Evolutionary conservation across 2,888 invertebrate genomes (phyloP), one percentile per base, ranked within the genome.

Genomic region (Drosophila demipolita): DNA sequence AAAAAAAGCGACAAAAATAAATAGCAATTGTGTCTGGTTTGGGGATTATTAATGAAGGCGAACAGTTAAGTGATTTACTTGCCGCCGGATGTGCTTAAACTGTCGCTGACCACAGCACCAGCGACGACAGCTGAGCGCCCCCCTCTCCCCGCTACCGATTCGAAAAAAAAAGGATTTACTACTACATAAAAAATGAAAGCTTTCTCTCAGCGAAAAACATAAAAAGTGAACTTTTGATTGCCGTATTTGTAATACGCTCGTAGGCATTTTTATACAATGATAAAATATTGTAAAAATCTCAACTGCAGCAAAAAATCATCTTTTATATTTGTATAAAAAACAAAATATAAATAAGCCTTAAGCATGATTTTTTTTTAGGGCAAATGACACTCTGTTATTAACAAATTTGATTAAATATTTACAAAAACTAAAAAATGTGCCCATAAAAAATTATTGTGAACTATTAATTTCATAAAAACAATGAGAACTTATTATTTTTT

Each of bases 21-120:
- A 57, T 58, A 55, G 52, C 59, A 80, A 38, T 55, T 83, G 76
- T 73, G 82, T 65, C 82, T 67, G 76, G 72, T 59, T 75, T 15
- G 45, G 82, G 74, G 77, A 79, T 89, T 89, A 87, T 87, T 87
- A 87, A 87, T 87, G 89, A 85, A 85, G 87, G 87, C 83, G 75
- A 72, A 57, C 81, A 73, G 89, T 85, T 87, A 87, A 87, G 89
- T 89, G 88, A 89, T 87, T 87, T 87, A 87, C 80, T 85, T 82
- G 66, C 89, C 70, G 71, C 82, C 72, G 73, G 78, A 84, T 75
- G 82, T 76, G 78, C 78, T 76, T 83, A 68, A 83, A 80, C 83
- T 80, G 81, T 75, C 83, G 75, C 73, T 73, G 78, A 79, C 79
- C 61, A 35, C 76, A 74, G 49, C 72, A 38, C 29, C 15, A 57